These are phyloP conservation scores for Tachyglossus aculeatus DNA, from an alignment of 2,797 vertebrate species.

Conservation along the genomic window DNA sequence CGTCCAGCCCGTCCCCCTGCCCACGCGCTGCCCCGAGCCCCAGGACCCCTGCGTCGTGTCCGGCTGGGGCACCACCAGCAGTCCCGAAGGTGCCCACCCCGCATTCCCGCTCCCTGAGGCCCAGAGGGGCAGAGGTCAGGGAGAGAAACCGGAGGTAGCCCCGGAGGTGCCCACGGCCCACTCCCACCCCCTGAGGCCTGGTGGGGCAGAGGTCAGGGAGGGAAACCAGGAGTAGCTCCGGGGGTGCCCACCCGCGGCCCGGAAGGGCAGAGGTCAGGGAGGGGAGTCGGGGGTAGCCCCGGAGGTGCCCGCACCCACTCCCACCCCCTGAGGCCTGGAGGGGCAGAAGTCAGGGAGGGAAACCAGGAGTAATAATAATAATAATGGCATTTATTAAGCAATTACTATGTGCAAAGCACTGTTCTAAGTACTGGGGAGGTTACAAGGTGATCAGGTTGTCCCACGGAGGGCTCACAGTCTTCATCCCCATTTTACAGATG, in stretches of 20 bases:
- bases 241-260: not conserved
- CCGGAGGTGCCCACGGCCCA: not conserved
- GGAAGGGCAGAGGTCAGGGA: not conserved
- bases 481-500: too few species aligned
- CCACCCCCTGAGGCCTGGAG: not conserved
- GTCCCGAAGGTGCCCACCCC: conserved; percentile 45
- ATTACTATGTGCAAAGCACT: too few species aligned
- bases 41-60: conserved; percentile 51
- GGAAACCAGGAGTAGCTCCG: not conserved
- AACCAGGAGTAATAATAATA: too few species aligned
- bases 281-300: not conserved
- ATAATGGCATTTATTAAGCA: too few species aligned
- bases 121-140: not conserved
- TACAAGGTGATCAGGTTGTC: too few species aligned
- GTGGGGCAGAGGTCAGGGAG: not conserved
- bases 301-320: not conserved
- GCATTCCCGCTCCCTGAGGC: not conserved
- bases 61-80: conserved; percentile 51
- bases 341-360: not conserved
- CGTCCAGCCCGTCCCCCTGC: conserved; percentile 42
- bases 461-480: too few species aligned
- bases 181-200: too few species aligned
- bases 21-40: not conserved
- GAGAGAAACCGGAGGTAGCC: not conserved
- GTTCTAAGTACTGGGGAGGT: too few species aligned